Percentiles rank a stretch among this genome's conserved stretches.
Conservation (phyloP, 1,140 invertebrate genomes). For the Tribolium madens region DNA sequence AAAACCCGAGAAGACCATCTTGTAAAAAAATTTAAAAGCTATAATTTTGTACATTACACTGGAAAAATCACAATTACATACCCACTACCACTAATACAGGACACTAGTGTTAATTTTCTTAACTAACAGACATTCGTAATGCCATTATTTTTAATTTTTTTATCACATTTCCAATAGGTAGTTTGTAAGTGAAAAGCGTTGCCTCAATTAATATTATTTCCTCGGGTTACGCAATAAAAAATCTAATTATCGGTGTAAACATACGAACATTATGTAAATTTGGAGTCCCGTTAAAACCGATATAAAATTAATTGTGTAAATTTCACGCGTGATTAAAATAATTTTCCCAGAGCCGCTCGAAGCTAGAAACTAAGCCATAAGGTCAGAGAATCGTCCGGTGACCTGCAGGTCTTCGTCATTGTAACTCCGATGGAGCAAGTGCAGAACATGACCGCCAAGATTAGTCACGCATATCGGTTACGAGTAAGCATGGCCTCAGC, state of each 20-base stretch:
- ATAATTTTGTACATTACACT: too few relatives aligned
- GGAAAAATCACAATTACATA: too few relatives aligned
- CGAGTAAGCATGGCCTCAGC: constrained; percentile 6
- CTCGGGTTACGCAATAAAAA: background rate
- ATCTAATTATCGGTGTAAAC: background rate
- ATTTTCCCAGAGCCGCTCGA: background rate
- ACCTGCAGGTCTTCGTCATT: background rate
- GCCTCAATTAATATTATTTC: too few relatives aligned
- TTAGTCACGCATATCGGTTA: constrained; percentile 50
- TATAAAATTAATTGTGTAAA: background rate
- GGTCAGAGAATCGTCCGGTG: constrained; percentile 1
- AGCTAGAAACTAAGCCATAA: background rate
- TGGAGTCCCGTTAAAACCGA: background rate
- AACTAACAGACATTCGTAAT: too few relatives aligned
- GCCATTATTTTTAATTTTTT: too few relatives aligned
- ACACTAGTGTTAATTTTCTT: too few relatives aligned
- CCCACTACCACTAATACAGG: too few relatives aligned
- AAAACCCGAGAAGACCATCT: too few relatives aligned
- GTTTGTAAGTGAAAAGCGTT: too few relatives aligned
- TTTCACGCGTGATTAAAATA: background rate
- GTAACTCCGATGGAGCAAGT: constrained; percentile 23
- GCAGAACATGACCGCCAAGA: constrained; percentile 39
- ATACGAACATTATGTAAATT: background rate
- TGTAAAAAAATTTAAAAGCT: too few relatives aligned
- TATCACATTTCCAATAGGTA: too few relatives aligned